These are phyloP conservation scores for Xenus cinereus DNA, from an alignment of 2,113 vertebrate species.

Conservation along the genomic window DNA sequence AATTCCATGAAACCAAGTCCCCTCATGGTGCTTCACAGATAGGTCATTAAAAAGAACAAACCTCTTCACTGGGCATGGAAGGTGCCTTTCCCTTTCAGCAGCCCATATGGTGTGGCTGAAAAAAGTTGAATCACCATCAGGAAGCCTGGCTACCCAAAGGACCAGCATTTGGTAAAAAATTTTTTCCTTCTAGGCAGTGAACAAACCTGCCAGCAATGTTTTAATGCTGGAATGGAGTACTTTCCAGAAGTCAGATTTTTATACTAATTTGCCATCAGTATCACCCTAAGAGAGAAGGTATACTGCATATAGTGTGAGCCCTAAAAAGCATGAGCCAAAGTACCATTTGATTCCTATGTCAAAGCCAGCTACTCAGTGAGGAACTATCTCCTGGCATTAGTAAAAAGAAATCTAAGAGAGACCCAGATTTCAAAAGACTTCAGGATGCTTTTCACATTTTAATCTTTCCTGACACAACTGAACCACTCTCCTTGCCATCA, in stretches of 20 bases:
- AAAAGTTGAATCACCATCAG: neutral
- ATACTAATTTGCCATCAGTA: neutral
- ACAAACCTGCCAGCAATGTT: neutral
- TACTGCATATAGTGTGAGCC: neutral
- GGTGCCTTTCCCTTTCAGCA: neutral
- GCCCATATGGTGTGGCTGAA: neutral
- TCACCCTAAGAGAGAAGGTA: neutral
- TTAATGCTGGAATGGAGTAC: neutral
- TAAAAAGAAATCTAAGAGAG: neutral
- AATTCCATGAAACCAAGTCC: neutral
- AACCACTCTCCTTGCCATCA: neutral
- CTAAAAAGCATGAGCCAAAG: neutral
- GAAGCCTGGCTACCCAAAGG: neutral
- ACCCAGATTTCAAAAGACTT: neutral
- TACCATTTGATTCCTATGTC: neutral
- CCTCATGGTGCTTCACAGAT: neutral
- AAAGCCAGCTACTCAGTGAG: slow-evolving; percentile 2
- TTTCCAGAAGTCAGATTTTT: neutral
- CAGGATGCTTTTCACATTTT: neutral
- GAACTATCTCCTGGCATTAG: neutral
- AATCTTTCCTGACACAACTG: slow-evolving; percentile 32
- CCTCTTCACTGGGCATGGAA: neutral
- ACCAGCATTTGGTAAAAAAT: neutral
- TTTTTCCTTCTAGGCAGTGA: neutral
- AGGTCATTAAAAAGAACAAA: neutral